Conservation (phyloP, 2,888 invertebrate species). For the Plebejus melissa region DNA sequence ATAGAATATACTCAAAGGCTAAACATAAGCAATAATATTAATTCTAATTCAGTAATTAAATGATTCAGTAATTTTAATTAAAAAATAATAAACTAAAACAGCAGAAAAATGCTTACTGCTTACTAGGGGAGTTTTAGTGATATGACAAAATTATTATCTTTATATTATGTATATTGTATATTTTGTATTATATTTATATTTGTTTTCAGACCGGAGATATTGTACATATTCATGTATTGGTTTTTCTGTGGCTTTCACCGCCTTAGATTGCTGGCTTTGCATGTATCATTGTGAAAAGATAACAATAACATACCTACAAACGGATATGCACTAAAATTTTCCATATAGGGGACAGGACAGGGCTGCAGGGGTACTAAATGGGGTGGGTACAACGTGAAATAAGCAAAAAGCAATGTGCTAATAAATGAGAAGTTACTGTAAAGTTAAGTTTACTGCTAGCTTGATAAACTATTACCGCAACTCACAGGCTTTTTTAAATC, state of each 20-base stretch:
- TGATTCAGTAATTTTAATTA: neutral
- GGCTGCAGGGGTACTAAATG: no score
- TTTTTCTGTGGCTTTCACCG: constrained; percentile 32
- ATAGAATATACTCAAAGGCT: neutral
- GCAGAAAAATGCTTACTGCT: neutral
- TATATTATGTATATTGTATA: constrained; percentile 35
- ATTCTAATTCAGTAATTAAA: neutral
- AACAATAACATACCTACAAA: constrained; percentile 21
- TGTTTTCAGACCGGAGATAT: constrained; percentile 41
- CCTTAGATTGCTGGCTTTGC: constrained; percentile 34
- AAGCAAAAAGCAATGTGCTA: no score
- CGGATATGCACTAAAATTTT: no score
- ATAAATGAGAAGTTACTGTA: no score
- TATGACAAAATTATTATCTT: neutral
- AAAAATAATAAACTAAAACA: neutral
- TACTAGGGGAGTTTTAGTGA: neutral
- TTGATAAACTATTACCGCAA: no score
- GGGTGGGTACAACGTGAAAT: no score
- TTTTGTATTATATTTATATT: constrained; percentile 39
- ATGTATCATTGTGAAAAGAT: constrained; percentile 28
- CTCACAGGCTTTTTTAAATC: no score
- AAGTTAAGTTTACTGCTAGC: no score
- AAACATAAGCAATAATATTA: neutral
- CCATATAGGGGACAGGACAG: no score
- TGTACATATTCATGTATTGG: constrained; percentile 38